Evolutionary conservation across 2,888 invertebrate species (phyloP).

Genomic region (Erannis defoliaria): DNA sequence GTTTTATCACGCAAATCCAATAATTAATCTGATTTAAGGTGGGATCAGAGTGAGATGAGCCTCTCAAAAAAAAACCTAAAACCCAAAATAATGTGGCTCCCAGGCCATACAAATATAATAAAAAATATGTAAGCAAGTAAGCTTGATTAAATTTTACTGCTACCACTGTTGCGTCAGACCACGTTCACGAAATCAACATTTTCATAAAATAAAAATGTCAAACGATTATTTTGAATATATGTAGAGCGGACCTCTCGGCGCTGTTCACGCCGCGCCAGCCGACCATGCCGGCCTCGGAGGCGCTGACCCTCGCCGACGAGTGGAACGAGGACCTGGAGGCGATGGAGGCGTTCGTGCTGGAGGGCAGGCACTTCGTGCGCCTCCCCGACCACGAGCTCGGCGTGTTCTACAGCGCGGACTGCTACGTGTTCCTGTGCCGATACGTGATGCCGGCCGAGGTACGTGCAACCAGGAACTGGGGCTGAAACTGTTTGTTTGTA

Average conservation of each 20-base stretch:
- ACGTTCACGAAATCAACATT: too few species aligned
- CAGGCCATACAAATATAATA: too few species aligned
- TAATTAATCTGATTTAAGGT: too few species aligned
- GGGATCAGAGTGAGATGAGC: too few species aligned
- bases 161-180: too few species aligned
- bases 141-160: too few species aligned
- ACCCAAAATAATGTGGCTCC: too few species aligned
- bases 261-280: constrained; percentile 98
- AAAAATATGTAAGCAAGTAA: too few species aligned
- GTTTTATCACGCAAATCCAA: too few species aligned
- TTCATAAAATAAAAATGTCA: not conserved
- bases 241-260: constrained; percentile 96
- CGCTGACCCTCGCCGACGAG: constrained; percentile 95
- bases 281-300: constrained; percentile 93
- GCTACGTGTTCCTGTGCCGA: constrained; percentile 98
- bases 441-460: constrained; percentile 94
- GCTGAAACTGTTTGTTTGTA: too few species aligned
- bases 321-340: constrained; percentile 99
- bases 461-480: not conserved
- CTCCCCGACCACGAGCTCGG: constrained; percentile 98
- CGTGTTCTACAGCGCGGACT: constrained; percentile 96
- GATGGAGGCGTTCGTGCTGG: constrained; percentile 98
- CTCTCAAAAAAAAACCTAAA: too few species aligned
- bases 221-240: not conserved
- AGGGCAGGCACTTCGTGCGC: constrained; percentile 98